phyloP scores from a whole-genome alignment of 2,888 invertebrate species.

The Drepanosiphum platanoidis region DNA sequence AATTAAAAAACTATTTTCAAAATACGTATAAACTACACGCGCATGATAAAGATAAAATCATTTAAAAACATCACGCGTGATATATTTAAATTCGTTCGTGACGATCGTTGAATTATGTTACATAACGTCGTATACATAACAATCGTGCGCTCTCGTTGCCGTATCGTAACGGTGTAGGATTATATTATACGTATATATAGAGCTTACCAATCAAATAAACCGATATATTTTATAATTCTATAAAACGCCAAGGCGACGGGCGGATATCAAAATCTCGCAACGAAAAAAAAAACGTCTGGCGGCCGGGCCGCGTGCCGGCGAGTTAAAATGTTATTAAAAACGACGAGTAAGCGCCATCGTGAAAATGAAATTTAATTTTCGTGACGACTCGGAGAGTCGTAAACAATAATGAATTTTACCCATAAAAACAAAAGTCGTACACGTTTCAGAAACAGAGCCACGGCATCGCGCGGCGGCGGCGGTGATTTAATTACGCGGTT shows the following conservation, averaged over 20 bases:
- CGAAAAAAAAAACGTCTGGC: neutral
- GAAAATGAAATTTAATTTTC: neutral
- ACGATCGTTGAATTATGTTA: neutral
- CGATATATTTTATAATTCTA: neutral
- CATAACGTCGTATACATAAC: neutral
- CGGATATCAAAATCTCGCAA: neutral
- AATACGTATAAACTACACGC: neutral
- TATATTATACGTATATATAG: neutral
- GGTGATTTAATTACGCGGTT: neutral
- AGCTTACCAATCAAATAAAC: neutral
- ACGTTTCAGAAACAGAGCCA: no score
- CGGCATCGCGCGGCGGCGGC: neutral
- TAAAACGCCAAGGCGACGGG: neutral
- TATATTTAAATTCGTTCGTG: conserved; percentile 2
- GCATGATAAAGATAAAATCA: neutral
- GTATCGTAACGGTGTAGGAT: neutral
- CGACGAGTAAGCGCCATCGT: neutral
- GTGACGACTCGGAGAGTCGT: neutral
- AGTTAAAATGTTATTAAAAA: neutral
- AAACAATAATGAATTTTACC: neutral
- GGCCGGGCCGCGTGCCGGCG: neutral
- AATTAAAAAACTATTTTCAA: neutral
- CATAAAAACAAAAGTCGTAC: neutral
- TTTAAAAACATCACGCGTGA: neutral
- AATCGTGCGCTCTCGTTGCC: neutral